Percentiles rank a stretch among this genome's conserved stretches.
Conservation (phyloP, 2,797 vertebrate genomes). For the Cynopterus sphinx region DNA sequence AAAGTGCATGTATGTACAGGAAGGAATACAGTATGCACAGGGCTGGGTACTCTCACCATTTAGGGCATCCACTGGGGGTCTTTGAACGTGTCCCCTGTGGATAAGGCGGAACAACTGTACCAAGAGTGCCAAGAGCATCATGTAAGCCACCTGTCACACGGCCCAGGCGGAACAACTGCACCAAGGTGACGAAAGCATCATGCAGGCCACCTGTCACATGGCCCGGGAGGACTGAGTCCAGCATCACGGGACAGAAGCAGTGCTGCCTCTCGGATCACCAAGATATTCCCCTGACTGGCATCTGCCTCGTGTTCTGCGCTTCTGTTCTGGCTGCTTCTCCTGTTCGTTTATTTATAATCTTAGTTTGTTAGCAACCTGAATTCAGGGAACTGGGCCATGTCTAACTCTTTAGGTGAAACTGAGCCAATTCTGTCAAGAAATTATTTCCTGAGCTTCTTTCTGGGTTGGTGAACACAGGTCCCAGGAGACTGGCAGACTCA, state of each 20-base stretch:
- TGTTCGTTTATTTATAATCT: not conserved
- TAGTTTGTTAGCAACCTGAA: not conserved
- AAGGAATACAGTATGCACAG: no score
- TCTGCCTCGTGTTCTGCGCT: not conserved
- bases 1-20: no score
- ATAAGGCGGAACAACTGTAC: no score
- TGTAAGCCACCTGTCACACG: no score
- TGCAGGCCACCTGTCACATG: no score
- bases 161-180: no score
- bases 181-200: not conserved
- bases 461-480: not conserved
- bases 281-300: not conserved
- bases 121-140: not conserved
- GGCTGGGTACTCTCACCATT: no score
- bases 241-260: fast-evolving
- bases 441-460: not conserved
- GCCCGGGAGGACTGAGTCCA: not conserved
- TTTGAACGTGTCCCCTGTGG: no score
- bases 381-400: not conserved
- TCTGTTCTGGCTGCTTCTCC: not conserved
- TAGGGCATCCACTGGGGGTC: no score
- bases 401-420: not conserved
- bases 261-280: no score
- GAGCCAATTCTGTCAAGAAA: not conserved
- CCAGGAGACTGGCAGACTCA: not conserved